Evolutionary conservation across 2,888 invertebrate genomes (phyloP).

Genomic region (Ommatoiulus sabulosus): DNA sequence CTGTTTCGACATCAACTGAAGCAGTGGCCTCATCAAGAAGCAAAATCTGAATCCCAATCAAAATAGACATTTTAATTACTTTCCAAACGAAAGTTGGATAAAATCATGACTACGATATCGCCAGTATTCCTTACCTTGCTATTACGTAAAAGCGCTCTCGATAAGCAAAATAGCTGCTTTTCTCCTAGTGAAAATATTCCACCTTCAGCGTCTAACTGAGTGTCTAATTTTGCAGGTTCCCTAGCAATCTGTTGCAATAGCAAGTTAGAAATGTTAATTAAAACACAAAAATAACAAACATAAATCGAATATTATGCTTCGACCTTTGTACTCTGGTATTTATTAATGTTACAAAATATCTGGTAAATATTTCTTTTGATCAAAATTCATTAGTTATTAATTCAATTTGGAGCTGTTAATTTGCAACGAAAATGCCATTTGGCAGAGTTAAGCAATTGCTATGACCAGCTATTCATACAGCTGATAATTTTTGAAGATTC

Average conservation of each 20-base stretch:
- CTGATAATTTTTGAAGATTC: too few species aligned
- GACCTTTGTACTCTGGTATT: background rate
- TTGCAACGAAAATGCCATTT: too few species aligned
- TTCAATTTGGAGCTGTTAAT: too few species aligned
- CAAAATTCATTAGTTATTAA: too few species aligned
- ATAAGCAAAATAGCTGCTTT: conserved; percentile 66
- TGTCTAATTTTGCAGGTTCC: conserved; percentile 62
- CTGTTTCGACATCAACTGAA: conserved; percentile 73
- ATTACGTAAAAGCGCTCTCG: conserved; percentile 65
- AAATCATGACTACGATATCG: background rate
- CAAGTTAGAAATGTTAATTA: background rate
- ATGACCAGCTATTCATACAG: too few species aligned
- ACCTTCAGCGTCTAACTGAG: conserved; percentile 58
- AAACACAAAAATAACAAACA: conserved; percentile 31
- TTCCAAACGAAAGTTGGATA: background rate
- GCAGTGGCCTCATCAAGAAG: conserved; percentile 73
- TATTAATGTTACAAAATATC: background rate
- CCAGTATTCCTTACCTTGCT: conserved; percentile 62
- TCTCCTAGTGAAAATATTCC: conserved; percentile 65
- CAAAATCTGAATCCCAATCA: conserved; percentile 68
- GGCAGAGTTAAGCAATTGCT: too few species aligned
- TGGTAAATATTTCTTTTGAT: too few species aligned
- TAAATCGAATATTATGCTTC: too few species aligned
- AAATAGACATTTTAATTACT: background rate
- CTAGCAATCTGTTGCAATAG: conserved; percentile 61